These are phyloP conservation scores for Danio choprae DNA, from an alignment of 2,797 vertebrate genomes.

Conservation along the genomic window DNA sequence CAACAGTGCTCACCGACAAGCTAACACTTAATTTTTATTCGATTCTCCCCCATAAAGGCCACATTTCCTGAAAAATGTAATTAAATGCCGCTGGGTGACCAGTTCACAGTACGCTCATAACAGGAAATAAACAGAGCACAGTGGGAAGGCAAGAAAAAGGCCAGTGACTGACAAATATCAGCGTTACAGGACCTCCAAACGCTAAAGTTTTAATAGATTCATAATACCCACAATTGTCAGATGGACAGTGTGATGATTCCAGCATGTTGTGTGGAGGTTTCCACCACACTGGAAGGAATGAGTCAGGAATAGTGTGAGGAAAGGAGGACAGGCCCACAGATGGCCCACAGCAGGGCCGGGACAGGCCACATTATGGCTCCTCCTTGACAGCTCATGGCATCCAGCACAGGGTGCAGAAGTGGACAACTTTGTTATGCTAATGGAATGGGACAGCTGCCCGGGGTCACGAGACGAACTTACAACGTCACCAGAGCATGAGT, in stretches of 20 bases:
- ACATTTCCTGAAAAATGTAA: neutral
- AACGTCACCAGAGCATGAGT: conserved; percentile 28
- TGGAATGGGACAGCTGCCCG: conserved; percentile 63
- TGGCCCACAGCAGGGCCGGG: conserved; percentile 52
- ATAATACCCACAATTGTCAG: neutral
- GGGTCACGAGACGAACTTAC: conserved; percentile 31
- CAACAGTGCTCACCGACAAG: conserved; percentile 17
- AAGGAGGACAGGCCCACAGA: conserved; percentile 52
- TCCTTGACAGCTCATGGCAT: conserved; percentile 54
- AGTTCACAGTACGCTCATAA: neutral
- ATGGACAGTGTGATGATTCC: conserved; percentile 4
- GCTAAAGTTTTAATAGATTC: neutral
- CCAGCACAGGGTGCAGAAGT: conserved; percentile 36
- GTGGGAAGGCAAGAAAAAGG: conserved; percentile 8
- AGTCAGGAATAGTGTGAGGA: conserved; percentile 42
- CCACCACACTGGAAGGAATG: neutral
- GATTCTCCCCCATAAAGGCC: conserved; percentile 2
- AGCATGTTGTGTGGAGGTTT: neutral
- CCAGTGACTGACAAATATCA: conserved; percentile 19
- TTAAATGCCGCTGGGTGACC: conserved; percentile 16
- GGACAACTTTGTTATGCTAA: conserved; percentile 69
- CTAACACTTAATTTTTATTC: neutral
- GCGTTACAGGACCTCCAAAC: neutral
- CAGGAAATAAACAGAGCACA: conserved; percentile 23
- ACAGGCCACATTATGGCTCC: conserved; percentile 52